Evolutionary conservation across 2,113 vertebrate genomes (phyloP).

Genomic region (Eulacestoma nigropectus): DNA sequence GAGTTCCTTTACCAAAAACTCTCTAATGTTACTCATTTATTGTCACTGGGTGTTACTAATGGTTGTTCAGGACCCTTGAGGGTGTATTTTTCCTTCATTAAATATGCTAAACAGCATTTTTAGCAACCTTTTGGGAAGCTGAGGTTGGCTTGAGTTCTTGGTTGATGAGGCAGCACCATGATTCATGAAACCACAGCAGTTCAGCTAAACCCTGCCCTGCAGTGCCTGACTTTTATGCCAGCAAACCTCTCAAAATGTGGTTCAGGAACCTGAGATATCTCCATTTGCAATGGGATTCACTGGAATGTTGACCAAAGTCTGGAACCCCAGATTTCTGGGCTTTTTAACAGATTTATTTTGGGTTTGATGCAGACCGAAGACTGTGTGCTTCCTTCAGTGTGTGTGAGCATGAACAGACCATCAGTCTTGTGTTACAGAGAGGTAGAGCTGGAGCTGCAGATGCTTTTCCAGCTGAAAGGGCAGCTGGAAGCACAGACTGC

Average conservation of each 20-base stretch:
- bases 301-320: not conserved
- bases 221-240: not conserved
- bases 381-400: not conserved
- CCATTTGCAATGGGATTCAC: not conserved
- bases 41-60: not conserved
- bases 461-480: not conserved
- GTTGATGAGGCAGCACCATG: not conserved
- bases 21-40: not conserved
- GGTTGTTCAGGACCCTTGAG: not conserved
- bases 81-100: not conserved
- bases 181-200: slow-evolving; percentile 6
- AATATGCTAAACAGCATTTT: not conserved
- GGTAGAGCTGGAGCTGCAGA: not conserved
- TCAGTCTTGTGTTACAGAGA: not conserved
- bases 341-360: not conserved
- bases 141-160: not conserved
- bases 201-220: not conserved
- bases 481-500: not conserved
- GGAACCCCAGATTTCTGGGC: not conserved
- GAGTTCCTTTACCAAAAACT: not conserved
- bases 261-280: not conserved
- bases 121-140: not conserved
- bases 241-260: not conserved
- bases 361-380: not conserved
- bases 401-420: not conserved